These are phyloP conservation scores for Malthinus seriepunctatus DNA, from an alignment of 2,888 invertebrate genomes.

Conservation along the genomic window DNA sequence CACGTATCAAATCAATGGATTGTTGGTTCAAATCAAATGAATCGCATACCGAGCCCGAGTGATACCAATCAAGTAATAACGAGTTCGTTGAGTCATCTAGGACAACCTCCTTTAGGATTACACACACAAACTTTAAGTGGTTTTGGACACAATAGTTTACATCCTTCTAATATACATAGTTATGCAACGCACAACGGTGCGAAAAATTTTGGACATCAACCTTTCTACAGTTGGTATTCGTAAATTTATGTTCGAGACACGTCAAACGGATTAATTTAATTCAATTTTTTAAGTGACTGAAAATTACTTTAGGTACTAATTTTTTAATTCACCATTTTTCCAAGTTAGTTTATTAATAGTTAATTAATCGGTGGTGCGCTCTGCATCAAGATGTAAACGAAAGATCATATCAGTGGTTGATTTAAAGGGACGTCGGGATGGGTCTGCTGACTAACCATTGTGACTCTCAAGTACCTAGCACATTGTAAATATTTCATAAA, in stretches of 20 bases:
- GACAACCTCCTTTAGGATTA: conserved; percentile 29
- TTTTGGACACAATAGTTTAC: conserved; percentile 35
- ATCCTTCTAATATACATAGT: conserved; percentile 27
- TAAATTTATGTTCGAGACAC: neutral
- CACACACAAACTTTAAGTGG: conserved; percentile 28
- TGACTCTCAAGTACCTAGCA: too few relatives aligned
- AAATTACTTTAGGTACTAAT: too few relatives aligned
- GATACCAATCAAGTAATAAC: conserved; percentile 28
- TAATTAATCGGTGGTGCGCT: too few relatives aligned
- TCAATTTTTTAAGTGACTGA: too few relatives aligned
- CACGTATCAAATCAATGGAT: conserved; percentile 58
- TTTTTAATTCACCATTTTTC: too few relatives aligned
- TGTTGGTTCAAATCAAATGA: conserved; percentile 60
- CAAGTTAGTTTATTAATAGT: too few relatives aligned
- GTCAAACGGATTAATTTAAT: too few relatives aligned
- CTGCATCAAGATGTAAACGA: too few relatives aligned
- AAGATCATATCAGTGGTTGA: too few relatives aligned
- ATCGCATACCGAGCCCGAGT: conserved; percentile 60
- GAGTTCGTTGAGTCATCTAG: conserved; percentile 26
- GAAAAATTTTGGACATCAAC: conserved; percentile 37
- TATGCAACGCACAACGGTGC: conserved; percentile 23
- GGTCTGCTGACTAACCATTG: too few relatives aligned
- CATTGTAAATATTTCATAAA: too few relatives aligned
- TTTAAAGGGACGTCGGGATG: too few relatives aligned
- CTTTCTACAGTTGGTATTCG: conserved; percentile 38